Percentiles rank a stretch among this genome's conserved stretches.
Evolutionary conservation across 2,888 invertebrate species (phyloP).

Genomic region (Cephus pygmeus): DNA sequence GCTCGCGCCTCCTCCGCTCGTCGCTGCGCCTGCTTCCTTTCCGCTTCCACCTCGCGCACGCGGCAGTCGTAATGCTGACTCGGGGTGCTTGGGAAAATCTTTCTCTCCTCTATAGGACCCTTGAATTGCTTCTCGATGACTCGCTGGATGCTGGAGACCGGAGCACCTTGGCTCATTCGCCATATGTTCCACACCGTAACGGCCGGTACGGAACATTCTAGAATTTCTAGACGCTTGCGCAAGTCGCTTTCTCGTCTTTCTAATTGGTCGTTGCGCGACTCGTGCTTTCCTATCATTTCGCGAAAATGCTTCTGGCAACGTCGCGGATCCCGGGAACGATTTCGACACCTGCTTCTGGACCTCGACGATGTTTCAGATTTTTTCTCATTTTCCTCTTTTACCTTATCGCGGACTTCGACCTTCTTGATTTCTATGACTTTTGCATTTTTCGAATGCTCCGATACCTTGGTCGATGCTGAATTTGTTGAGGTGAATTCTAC

Average conservation of each 20-base stretch:
- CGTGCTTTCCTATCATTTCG: slow-evolving; percentile 69
- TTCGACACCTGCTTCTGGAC: slow-evolving; percentile 14
- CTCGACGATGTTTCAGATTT: slow-evolving; percentile 1
- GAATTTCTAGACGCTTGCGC: slow-evolving; percentile 68
- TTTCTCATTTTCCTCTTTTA: neutral
- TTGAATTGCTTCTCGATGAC: slow-evolving; percentile 45
- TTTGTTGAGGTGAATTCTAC: neutral
- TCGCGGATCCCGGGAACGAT: slow-evolving; percentile 14
- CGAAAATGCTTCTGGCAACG: slow-evolving; percentile 41
- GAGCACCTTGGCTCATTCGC: slow-evolving; percentile 52
- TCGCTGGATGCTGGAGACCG: slow-evolving; percentile 31
- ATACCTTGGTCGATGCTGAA: neutral
- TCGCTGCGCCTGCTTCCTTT: slow-evolving; percentile 47
- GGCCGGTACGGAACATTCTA: slow-evolving; percentile 74
- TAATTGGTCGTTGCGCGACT: slow-evolving; percentile 68
- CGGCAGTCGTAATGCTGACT: slow-evolving; percentile 53
- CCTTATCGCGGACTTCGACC: neutral
- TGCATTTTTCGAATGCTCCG: neutral
- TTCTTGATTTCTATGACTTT: neutral
- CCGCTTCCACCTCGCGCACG: slow-evolving; percentile 51
- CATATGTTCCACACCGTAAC: slow-evolving; percentile 73
- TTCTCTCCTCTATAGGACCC: slow-evolving; percentile 1
- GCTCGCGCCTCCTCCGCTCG: slow-evolving; percentile 46
- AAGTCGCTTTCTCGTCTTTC: slow-evolving; percentile 70
- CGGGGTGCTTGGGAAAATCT: slow-evolving; percentile 29